Evolutionary conservation across 2,113 vertebrate species (phyloP), one percentile per base, ranked within the genome.

Genomic region (Caranx melampygus): DNA sequence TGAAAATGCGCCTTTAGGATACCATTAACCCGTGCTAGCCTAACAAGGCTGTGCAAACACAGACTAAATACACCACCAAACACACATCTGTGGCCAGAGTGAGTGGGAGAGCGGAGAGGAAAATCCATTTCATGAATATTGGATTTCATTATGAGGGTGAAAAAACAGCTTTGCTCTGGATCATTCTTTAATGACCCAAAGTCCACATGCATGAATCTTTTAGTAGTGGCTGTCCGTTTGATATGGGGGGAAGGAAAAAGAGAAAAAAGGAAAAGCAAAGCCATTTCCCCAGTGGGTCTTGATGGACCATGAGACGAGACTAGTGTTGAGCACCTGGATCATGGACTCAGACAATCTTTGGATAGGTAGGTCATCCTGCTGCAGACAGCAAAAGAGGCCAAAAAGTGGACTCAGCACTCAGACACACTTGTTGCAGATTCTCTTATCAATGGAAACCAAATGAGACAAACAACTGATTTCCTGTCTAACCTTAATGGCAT

Each of bases 111-210:
- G 65, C 44, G 33, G 70, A 68, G 74, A 85, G 85, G 66, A 91
- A 94, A 91, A 93, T 93, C 91, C 63, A 92, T 94, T 92, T 92
- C 92, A 92, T 93, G 90, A 94, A 94, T 93, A 93, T 94, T 93
- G 87, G 84, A 94, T 94, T 94, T 91, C 92, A 92, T 93, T 91
- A 91, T 92, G 86, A 92, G 83, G 82, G 73, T 68, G 83, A 89
- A 90, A 83, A 91, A 93, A 92, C 87, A 81, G 85, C 87, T 90
- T 88, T 90, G 77, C 90, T 84, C 76, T 81, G 88, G 90, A 94
- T 94, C 89, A 89, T 92, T 92, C 86, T 93, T 94, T 94, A 94
- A 93, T 93, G 92, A 94, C 88, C 92, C 82, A 94, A 93, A 93
- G 92, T 93, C 93, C 92, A 91, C 91, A 90, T 4, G 74, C 91